Conservation (phyloP, 2,797 vertebrate species). For the Ctenochaetus hawaiiensis region DNA sequence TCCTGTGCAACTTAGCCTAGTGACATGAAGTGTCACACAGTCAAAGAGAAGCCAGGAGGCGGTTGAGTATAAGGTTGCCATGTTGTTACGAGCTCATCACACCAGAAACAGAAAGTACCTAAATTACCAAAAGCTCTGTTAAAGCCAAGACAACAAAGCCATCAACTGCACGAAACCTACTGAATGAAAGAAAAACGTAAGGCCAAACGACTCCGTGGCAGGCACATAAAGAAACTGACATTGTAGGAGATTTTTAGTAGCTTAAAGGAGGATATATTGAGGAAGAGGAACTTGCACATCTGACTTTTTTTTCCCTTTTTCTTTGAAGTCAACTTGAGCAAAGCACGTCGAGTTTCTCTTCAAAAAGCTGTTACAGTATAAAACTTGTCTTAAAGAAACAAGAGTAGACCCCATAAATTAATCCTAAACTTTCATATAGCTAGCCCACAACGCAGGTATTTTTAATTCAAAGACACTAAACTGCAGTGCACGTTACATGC, state of each 20-base stretch:
- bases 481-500: neutral
- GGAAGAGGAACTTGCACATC: conserved; percentile 48
- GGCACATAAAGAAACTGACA: neutral
- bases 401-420: neutral
- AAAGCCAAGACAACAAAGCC: neutral
- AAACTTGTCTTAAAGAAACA: neutral
- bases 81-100: neutral
- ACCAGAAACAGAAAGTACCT: neutral
- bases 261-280: neutral
- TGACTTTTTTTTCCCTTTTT: neutral
- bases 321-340: conserved; percentile 1
- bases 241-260: no score
- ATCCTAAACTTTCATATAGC: neutral
- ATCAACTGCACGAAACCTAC: no score
- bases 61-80: neutral
- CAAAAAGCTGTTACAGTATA: neutral
- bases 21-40: conserved; percentile 15
- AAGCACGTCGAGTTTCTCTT: neutral
- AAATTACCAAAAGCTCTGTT: neutral
- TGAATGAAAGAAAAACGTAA: neutral
- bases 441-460: neutral
- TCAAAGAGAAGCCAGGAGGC: conserved; percentile 9
- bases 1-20: neutral
- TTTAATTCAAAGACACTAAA: neutral
- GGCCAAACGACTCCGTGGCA: neutral